Percentiles rank a stretch among this genome's conserved stretches.
Evolutionary conservation across 2,797 vertebrate species (phyloP).

Genomic region (Distichodus sexfasciatus): DNA sequence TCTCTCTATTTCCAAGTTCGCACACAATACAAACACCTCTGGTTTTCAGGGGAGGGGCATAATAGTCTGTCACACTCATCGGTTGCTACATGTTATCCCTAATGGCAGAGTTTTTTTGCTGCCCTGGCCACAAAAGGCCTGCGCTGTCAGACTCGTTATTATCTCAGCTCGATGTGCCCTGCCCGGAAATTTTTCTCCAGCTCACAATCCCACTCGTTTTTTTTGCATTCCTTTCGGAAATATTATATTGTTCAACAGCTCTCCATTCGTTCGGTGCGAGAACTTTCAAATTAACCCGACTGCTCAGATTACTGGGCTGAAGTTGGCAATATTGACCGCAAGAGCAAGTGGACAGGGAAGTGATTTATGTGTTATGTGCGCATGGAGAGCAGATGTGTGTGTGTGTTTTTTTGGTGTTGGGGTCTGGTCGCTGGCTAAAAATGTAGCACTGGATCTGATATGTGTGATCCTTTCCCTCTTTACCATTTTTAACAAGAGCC

Average conservation of each 20-base stretch:
- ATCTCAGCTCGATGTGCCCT: conserved; percentile 66
- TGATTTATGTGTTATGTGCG: conserved; percentile 39
- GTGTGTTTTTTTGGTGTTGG: background rate
- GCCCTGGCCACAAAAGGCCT: conserved; percentile 46
- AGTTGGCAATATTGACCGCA: conserved; percentile 16
- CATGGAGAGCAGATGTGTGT: background rate
- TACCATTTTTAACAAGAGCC: conserved; percentile 24
- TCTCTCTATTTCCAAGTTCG: background rate
- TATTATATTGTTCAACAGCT: conserved; percentile 73
- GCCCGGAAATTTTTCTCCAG: conserved; percentile 50
- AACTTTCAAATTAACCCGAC: conserved; percentile 50
- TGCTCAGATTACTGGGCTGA: conserved; percentile 11
- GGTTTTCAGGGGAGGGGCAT: conserved; percentile 36
- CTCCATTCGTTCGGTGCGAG: conserved; percentile 70
- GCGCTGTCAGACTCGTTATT: conserved; percentile 61
- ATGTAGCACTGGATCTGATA: conserved; percentile 35
- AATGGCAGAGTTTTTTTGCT: conserved; percentile 49
- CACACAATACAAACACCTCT: conserved; percentile 31
- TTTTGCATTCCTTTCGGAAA: conserved; percentile 51
- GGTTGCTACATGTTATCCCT: conserved; percentile 40
- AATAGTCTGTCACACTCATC: conserved; percentile 49
- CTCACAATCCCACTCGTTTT: conserved; percentile 29
- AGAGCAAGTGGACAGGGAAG: conserved; percentile 26
- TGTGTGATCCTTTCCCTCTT: conserved; percentile 27
- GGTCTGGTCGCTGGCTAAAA: background rate